Evolutionary conservation across 2,113 vertebrate genomes (phyloP).

Genomic region (Macrotus californicus): DNA sequence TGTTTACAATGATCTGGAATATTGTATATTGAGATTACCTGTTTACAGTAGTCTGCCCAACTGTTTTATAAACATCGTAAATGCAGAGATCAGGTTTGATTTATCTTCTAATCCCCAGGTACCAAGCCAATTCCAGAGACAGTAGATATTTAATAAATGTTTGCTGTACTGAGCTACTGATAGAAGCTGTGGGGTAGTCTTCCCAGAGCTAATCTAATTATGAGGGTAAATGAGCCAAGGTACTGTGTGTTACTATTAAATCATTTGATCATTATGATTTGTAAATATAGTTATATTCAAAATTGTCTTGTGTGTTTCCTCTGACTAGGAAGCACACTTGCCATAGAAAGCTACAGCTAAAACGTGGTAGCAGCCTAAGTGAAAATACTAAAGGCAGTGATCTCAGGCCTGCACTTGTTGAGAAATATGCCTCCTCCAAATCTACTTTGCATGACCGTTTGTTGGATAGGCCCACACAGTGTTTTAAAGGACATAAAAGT

Average conservation of each 20-base stretch:
- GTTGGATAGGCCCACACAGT: not conserved
- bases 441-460: not conserved
- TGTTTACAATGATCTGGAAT: not conserved
- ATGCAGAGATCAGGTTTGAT: not conserved
- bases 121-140: not conserved
- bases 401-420: not conserved
- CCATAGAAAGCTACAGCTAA: not conserved
- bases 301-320: not conserved
- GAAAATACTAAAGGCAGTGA: not conserved
- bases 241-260: not conserved
- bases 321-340: not conserved
- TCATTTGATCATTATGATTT: constrained; percentile 28
- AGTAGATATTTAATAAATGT: not conserved
- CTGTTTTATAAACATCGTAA: not conserved
- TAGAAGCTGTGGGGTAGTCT: not conserved
- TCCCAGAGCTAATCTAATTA: not conserved
- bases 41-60: not conserved
- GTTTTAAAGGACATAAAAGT: not conserved
- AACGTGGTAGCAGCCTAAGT: not conserved
- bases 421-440: not conserved
- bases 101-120: not conserved
- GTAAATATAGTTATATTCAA: constrained; percentile 19
- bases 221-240: not conserved
- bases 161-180: not conserved
- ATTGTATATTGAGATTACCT: not conserved